Base-by-base conservation (phyloP, 2,888 invertebrate genomes). In the Pachycephus smyrnensis region DNA sequence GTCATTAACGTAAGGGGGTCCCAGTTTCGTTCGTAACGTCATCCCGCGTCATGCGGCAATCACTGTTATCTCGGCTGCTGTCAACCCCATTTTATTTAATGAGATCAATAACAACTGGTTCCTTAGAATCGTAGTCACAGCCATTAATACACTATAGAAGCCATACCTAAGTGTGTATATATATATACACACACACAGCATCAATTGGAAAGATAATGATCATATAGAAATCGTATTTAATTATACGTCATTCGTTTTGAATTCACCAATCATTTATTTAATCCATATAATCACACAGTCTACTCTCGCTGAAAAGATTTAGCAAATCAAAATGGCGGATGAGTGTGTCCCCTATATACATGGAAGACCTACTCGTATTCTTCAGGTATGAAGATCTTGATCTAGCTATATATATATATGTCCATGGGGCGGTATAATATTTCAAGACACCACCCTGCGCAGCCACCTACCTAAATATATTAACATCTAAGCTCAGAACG, bases 11-110 rank as follows among this genome's bases (percentile, higher is more conserved):
- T 33, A 71, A 71, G 71, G 71, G 32, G 71, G 71, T 55, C 23
- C 77, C 75, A 35, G 69, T 55, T 69, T 77, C 35, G 71, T 75
- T 77, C 23, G 69, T 55, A 75, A 31, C 77, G 33, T 77, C 74
- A 40, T 36, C 55, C 32, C 68, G 30, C 74, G 69, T 77, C 74
- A 77, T 77, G 75, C 71, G 75, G 75, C 36, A 75, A 36, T 23
- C 77, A 77, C 74, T 75, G 75, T 77, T 77, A 77, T 77, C 77
- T 77, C 71, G 15, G 71, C 69, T 71, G 75, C 77, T 75, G 77
- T 77, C 77, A 68, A n/a, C 75, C 55, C 68, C 23, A 69, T 40
- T 77, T 77, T 55, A 69, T 77, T 77, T 75, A 77, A 77, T 77
- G 77, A 77, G 69, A 71, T 75, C 75, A 69, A 77, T 75, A 69